Base-by-base conservation (phyloP, 2,113 vertebrate species). In the Amazona guildingii region DNA sequence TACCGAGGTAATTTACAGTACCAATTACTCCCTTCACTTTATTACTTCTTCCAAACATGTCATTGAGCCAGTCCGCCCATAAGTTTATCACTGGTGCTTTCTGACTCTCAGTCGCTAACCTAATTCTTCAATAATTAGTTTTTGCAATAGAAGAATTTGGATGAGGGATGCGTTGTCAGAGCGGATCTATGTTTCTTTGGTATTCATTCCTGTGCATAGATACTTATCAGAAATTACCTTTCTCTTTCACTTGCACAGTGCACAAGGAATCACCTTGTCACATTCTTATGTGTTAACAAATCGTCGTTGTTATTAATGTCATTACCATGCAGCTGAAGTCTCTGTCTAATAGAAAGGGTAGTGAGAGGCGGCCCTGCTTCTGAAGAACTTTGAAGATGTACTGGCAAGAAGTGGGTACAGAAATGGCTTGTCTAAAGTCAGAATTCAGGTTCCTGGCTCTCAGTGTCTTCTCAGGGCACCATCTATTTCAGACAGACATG, bases 101-200 rank as follows among this genome's bases (percentile, higher is more conserved):
- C 89, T 90, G 21, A 75, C 66, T 93, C 85, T 91, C 51, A 54
- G 15, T 83, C 78, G 51, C 49, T 49, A 83, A 81, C 21, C 13
- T 68, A 62, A 76, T 64, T 67, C 46, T 94, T 83, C 24, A 90
- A 74, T 92, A 80, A 46, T 69, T 81, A 93, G 43, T 69, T 96
- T 96, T 91, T 88, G 35, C 83, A 94, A 46, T 90, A 80, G 62
- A 77, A 94, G 68, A 90, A 91, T 90, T 96, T 96, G 79, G 77
- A 85, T 85, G 55, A 96, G 37, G 37, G 85, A 85, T 91, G 52
- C 61, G 24, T 73, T 97, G 57, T 96, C 92, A 91, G 92, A 83
- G 75, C 63, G 96, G 61, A 96, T 97, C 95, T 92, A 78, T 72
- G 27, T 59, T 44, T 25, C 92, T 90, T 94, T 94, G 67, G 52